Base-by-base conservation (phyloP, 2,888 invertebrate genomes). In the Zaprionus bogoriensis region DNA sequence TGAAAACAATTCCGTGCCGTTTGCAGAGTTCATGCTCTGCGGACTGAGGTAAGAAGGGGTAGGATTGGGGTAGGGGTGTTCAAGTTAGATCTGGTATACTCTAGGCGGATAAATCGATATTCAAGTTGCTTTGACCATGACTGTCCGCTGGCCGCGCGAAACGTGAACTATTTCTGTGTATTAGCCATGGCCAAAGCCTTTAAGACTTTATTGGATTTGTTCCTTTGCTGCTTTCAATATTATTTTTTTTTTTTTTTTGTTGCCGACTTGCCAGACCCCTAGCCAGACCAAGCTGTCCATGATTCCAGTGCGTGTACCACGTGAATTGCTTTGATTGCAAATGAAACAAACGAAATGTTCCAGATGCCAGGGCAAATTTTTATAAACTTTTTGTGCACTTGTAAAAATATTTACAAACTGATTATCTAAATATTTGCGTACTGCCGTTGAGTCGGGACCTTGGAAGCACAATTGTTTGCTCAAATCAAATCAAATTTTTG, bases 291-390 rank as follows among this genome's bases (percentile, higher is more conserved):
- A 27, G 3, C 23, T 14, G 2, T 42, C 38, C 41, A 60, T 53
- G 57, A 32, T 55, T 46, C 17, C 57, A 62, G 53, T 76, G 71
- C 65, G 62, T 64, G 53, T 71, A 45, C 67, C 67, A 74, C 52
- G 58, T 44, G 55, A 57, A 60, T 55, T 44, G 55, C 74, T 84
- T 87, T 84, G 82, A 82, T 82, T 82, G 78, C 81, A 87, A 82
- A 87, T 75, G 81, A 81, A 82, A 87, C 70, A 87, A 87, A 72
- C 81, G 78, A 82, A 87, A 81, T 77, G 10, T 78, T 81, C 87
- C 87, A 83, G 82, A 83, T 83, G 87, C 76, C 77, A 44, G 12
- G 10, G 41, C 59, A 42, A 30, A 69, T 77, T 87, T 84, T 87
- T 84, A 84, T 84, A 82, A 82, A 84, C 82, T 84, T 81, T 77